These are phyloP conservation scores for Lithobates sylvaticus DNA, from an alignment of 2,797 vertebrate genomes.

Conservation along the genomic window DNA sequence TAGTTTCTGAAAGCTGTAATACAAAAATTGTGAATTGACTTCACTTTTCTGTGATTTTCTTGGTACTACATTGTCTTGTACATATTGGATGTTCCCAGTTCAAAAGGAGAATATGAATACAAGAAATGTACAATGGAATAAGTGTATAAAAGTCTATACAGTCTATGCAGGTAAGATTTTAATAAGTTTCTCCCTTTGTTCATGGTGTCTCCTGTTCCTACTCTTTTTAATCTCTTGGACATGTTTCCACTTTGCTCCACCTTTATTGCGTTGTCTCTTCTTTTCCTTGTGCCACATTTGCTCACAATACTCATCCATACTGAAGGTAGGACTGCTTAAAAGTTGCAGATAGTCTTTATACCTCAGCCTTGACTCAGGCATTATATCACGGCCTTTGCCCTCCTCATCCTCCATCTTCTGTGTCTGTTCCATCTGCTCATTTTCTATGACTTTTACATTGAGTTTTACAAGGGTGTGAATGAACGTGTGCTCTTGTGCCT, in stretches of 20 bases:
- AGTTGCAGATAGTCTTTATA: conserved; percentile 96
- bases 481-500: conserved; percentile 92
- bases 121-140: conserved; percentile 70
- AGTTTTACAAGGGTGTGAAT: conserved; percentile 86
- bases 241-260: conserved; percentile 92
- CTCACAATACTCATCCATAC: conserved; percentile 95
- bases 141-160: conserved; percentile 66
- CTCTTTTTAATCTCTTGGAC: conserved; percentile 94
- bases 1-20: conserved; percentile 50
- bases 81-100: conserved; percentile 59
- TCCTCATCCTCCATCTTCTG: conserved; percentile 77
- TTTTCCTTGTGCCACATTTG: conserved; percentile 91
- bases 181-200: conserved; percentile 65
- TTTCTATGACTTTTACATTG: conserved; percentile 87
- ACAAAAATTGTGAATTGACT: conserved; percentile 36
- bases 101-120: conserved; percentile 65
- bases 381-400: conserved; percentile 78
- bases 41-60: conserved; percentile 51
- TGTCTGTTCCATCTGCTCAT: conserved; percentile 84
- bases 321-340: conserved; percentile 85
- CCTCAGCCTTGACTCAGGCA: conserved; percentile 82
- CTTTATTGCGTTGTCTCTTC: conserved; percentile 83
- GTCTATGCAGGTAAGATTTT: conserved; percentile 68
- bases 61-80: conserved; percentile 58
- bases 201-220: conserved; percentile 89